A percentile compares a stretch with the other conserved stretches of the same genome.
Conservation (phyloP, 2,113 vertebrate genomes). For the Psettodes erumei region DNA sequence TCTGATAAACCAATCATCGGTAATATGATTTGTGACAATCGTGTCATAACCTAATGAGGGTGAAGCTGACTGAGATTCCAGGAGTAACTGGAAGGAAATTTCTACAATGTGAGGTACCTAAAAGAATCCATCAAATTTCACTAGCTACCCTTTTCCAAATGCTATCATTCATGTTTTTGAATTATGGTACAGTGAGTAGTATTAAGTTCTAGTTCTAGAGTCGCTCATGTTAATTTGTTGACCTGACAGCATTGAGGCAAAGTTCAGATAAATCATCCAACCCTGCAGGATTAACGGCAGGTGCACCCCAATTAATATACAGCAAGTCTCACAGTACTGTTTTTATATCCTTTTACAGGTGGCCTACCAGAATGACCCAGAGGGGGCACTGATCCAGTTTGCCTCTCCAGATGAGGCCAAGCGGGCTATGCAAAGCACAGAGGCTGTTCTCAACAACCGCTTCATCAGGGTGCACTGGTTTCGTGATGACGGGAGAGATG, state of each 20-base stretch:
- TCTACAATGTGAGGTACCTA: too few relatives aligned
- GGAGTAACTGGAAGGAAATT: too few relatives aligned
- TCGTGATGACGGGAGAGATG: conserved; percentile 84
- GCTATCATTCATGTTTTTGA: not conserved
- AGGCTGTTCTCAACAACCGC: conserved; percentile 96
- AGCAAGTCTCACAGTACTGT: not conserved
- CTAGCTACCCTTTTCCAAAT: not conserved
- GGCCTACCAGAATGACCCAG: conserved; percentile 93
- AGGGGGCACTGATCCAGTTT: conserved; percentile 96
- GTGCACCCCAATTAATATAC: not conserved
- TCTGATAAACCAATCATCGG: too few relatives aligned
- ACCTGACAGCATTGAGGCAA: not conserved
- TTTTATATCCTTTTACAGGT: conserved; percentile 82
- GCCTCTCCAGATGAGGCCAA: conserved; percentile 91
- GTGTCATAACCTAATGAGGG: too few relatives aligned
- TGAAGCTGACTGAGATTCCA: too few relatives aligned
- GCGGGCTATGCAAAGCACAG: conserved; percentile 94
- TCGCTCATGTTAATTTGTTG: not conserved
- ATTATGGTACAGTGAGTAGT: not conserved
- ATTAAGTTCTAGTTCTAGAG: too few relatives aligned
- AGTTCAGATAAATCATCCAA: not conserved
- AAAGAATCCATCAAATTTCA: too few relatives aligned
- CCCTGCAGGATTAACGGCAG: not conserved
- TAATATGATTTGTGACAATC: too few relatives aligned
- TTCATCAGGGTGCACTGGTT: conserved; percentile 97